Evolutionary conservation across 2,888 invertebrate genomes (phyloP).

Genomic region (Volucella inanis): DNA sequence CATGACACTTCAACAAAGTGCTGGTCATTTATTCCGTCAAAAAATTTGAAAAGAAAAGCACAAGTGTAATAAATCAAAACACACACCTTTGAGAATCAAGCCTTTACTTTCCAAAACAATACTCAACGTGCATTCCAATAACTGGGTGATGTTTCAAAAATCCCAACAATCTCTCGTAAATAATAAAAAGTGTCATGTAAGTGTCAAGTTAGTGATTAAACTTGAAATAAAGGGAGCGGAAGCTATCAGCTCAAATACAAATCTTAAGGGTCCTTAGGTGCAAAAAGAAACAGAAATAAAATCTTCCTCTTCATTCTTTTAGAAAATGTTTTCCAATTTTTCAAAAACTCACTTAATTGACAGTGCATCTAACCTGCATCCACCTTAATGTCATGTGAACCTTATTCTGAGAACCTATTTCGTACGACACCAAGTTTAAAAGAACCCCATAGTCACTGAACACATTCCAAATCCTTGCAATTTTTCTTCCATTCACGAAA

Average conservation of each 20-base stretch:
- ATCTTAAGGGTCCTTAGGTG: background rate
- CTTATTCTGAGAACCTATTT: conserved; percentile 23
- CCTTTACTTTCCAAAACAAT: background rate
- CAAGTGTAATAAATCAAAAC: too few species aligned
- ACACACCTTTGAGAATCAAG: too few species aligned
- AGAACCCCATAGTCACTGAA: conserved; percentile 8
- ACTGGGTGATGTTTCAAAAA: background rate
- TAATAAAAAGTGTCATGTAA: conserved; percentile 42
- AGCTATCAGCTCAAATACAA: background rate
- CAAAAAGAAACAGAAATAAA: too few species aligned
- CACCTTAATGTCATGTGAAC: conserved; percentile 25
- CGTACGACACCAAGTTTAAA: background rate
- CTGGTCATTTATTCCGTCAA: too few species aligned
- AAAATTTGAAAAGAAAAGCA: too few species aligned
- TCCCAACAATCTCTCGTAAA: conserved; percentile 7
- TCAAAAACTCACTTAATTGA: conserved; percentile 41
- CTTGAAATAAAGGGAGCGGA: conserved; percentile 42
- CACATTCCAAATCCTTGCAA: conserved; percentile 23
- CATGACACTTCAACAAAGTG: too few species aligned
- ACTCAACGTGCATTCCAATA: background rate
- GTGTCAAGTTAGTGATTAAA: conserved; percentile 56
- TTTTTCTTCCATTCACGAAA: conserved; percentile 36
- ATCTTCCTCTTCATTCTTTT: too few species aligned
- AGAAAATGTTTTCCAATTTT: background rate
- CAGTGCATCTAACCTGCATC: conserved; percentile 41